A percentile compares a stretch with the other conserved stretches of the same genome.
These are phyloP conservation scores for Myotis findleyi DNA, from an alignment of 2,797 vertebrate genomes.

Conservation along the genomic window DNA sequence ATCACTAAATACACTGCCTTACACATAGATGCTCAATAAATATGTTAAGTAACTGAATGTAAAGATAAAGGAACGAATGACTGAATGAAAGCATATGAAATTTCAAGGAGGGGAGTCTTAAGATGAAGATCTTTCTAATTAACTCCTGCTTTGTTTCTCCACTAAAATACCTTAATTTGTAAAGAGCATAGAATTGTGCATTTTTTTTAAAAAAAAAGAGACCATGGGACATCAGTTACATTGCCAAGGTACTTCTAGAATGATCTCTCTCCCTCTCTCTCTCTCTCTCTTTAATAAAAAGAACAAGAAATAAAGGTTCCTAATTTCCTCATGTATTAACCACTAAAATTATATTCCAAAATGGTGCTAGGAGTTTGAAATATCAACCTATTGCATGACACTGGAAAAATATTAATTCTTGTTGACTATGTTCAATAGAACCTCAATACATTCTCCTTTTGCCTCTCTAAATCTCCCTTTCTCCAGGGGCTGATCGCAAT, in stretches of 20 bases:
- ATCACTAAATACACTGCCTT: constrained; percentile 24
- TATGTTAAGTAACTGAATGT: neutral
- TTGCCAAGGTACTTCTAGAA: constrained; percentile 12
- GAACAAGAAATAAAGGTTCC: constrained; percentile 25
- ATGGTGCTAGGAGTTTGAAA: neutral
- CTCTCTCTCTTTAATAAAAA: neutral
- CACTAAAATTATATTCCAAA: constrained; percentile 51
- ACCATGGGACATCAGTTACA: neutral
- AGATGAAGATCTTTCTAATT: constrained; percentile 42
- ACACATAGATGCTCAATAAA: constrained; percentile 22
- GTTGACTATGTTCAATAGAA: neutral
- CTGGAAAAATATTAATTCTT: neutral
- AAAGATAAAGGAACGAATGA: neutral
- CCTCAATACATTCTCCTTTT: neutral
- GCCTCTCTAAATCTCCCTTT: neutral
- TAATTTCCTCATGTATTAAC: neutral
- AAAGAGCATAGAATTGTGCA: neutral
- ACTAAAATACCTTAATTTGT: constrained; percentile 18
- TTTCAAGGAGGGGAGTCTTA: neutral
- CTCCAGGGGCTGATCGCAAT: neutral
- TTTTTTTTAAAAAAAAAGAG: neutral
- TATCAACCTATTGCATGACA: neutral
- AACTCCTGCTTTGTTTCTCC: constrained; percentile 36
- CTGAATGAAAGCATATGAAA: constrained; percentile 19
- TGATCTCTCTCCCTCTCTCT: neutral